Base-by-base conservation (phyloP, 1,140 invertebrate genomes). In the Drosophila varians region DNA sequence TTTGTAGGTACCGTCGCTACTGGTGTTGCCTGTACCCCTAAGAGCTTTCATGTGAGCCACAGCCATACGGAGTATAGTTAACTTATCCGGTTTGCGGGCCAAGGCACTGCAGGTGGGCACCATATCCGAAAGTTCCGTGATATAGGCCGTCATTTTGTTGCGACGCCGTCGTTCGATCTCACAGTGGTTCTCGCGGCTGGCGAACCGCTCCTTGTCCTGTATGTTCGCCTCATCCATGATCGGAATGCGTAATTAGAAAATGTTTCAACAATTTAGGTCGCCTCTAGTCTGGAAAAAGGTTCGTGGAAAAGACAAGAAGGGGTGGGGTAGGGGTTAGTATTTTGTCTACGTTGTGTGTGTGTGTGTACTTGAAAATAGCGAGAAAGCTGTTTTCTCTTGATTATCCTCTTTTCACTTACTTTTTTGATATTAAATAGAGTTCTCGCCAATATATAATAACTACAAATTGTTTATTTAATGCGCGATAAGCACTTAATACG, bases 101-200 rank as follows among this genome's bases (percentile, higher is more conserved):
- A 99, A 93, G 1, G 98, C 98, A 79, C 96, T 98, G 92, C 98
- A 99, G 72, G 99, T 99, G 78, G 99, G 99, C 74, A 99, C 98
- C 99, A 99, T 99, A 92, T 99, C 98, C 61, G 98, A 99, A 66
- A 99, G 94, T 93, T 99, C 99, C 74, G 98, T 99, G 90, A 99
- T 99, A 92, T 99, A 99, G 61, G 98, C 97, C 60, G 99, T 99
- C 99, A 99, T 99, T 95, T 99, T 99, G 93, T 99, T 99, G 60
- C 99, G 94, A 74, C 99, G 93, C 62, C 99, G 94, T 74, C 99
- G 94, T 92, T 99, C 99, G 91, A 99, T 99, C 93, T 99, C 99
- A 93, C 98, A 99, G 93, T 99, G 99, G 92, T 99, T 99, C 94
- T 99, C 99, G 91, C 98, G 96, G 92, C 96, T 94, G 71, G 97